Conservation (phyloP, 2,797 vertebrate genomes). For the Ibycter americanus region DNA sequence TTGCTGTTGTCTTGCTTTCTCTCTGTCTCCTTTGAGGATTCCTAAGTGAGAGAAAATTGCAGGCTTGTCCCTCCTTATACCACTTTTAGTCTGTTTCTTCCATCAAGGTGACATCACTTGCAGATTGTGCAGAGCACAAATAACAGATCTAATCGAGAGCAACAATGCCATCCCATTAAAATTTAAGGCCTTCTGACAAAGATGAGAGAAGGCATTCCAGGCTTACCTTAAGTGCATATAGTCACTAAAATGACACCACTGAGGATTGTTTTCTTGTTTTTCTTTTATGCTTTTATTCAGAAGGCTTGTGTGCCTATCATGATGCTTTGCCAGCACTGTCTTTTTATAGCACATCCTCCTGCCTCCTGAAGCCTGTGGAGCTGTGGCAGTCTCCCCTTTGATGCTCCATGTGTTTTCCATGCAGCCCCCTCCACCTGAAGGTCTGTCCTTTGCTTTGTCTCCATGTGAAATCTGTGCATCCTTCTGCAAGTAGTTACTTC, state of each 20-base stretch:
- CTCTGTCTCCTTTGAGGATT: neutral
- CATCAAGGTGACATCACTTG: neutral
- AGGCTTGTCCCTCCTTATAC: neutral
- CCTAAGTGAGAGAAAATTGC: neutral
- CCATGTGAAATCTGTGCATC: neutral
- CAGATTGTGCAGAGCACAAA: neutral
- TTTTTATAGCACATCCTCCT: neutral
- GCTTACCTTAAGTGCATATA: neutral
- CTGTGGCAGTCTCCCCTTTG: neutral
- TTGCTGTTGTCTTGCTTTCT: neutral
- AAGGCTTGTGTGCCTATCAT: fast-evolving
- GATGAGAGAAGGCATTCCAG: neutral
- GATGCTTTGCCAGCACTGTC: neutral
- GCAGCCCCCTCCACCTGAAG: neutral
- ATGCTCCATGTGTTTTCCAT: neutral
- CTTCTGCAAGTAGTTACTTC: neutral
- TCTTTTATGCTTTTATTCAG: neutral
- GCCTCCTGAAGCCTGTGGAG: neutral
- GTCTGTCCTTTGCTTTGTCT: neutral
- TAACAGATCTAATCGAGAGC: neutral
- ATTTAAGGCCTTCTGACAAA: neutral
- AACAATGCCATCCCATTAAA: neutral
- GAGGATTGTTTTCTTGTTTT: neutral
- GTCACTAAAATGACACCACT: neutral
- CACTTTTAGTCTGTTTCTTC: neutral